Evolutionary conservation across 2,888 invertebrate genomes (phyloP).

Genomic region (Pediacus dermestoides): DNA sequence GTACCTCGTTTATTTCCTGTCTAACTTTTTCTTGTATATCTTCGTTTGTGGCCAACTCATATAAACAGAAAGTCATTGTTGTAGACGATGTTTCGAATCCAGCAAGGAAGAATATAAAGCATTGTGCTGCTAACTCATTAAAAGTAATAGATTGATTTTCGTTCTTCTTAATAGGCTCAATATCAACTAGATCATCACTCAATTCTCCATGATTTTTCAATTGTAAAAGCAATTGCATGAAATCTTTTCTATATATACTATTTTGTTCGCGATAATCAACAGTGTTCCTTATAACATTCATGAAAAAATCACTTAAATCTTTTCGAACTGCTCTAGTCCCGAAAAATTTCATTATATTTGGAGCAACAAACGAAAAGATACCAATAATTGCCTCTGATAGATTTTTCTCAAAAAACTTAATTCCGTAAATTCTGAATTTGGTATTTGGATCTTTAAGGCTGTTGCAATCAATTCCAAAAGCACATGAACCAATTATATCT

Average conservation of each 20-base stretch:
- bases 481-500: conserved; percentile 58
- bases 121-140: conserved; percentile 50
- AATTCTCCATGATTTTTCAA: conserved; percentile 22
- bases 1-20: conserved; percentile 41
- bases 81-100: conserved; percentile 15
- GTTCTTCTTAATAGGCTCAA: too few relatives aligned
- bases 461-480: conserved; percentile 58
- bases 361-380: too few relatives aligned
- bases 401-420: conserved; percentile 35
- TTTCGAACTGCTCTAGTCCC: too few relatives aligned
- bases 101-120: conserved; percentile 21
- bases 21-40: conserved; percentile 41
- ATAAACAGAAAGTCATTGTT: conserved; percentile 55
- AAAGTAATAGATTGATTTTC: conserved; percentile 26
- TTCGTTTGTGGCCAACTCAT: conserved; percentile 51
- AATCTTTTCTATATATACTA: conserved; percentile 29
- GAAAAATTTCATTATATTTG: conserved; percentile 20
- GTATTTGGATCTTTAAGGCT: conserved; percentile 50
- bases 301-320: conserved; percentile 37
- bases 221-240: conserved; percentile 33
- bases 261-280: conserved; percentile 33
- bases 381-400: too few relatives aligned
- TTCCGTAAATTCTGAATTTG: conserved; percentile 41
- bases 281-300: conserved; percentile 31
- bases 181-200: too few relatives aligned